Percentiles rank a stretch among this genome's conserved stretches.
These are phyloP conservation scores for Cyphomyrus discorhynchus DNA, from an alignment of 2,113 vertebrate genomes.

Conservation along the genomic window DNA sequence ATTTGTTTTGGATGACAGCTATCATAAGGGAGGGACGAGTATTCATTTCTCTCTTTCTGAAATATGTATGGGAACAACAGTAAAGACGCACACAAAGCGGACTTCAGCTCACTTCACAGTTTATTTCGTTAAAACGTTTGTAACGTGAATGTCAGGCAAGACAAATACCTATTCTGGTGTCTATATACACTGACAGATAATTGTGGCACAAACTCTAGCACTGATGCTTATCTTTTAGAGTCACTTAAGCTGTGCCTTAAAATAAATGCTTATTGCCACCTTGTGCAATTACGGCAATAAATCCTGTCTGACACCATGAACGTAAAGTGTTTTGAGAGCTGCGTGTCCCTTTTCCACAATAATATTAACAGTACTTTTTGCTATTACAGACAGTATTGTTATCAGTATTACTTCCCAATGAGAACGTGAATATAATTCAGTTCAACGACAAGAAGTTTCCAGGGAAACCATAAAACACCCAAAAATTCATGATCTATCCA, in stretches of 20 bases:
- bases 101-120: background rate
- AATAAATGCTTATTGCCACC: conserved; percentile 8
- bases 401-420: background rate
- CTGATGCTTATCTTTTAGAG: background rate
- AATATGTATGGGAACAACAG: background rate
- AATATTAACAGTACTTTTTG: background rate
- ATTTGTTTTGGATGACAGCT: background rate
- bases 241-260: background rate
- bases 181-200: background rate
- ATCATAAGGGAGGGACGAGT: background rate
- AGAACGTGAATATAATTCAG: background rate
- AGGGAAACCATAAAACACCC: background rate
- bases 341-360: background rate
- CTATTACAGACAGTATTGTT: background rate
- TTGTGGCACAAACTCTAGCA: background rate
- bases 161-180: background rate
- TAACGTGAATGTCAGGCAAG: background rate
- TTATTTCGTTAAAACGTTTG: conserved; percentile 4
- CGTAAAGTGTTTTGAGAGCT: background rate
- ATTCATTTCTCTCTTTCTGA: background rate
- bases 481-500: background rate
- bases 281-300: background rate
- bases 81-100: background rate
- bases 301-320: background rate
- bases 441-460: background rate